Conservation (phyloP, 23 tunicate species). For the Clavelina lepadiformis region DNA sequence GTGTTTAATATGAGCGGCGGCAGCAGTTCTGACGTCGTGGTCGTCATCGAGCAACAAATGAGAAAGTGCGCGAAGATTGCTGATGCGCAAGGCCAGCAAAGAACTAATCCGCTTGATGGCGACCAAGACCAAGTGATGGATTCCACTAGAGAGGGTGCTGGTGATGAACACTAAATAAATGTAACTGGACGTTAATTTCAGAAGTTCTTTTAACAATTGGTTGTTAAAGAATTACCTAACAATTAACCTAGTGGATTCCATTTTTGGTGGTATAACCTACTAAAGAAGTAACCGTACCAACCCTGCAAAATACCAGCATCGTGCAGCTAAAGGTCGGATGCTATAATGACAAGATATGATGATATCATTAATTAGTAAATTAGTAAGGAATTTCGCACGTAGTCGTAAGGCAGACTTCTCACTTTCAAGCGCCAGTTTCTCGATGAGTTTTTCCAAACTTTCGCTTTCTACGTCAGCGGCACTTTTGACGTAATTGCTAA, state of each 20-base stretch:
- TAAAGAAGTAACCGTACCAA: too few relatives aligned
- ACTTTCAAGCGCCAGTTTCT: slow-evolving; percentile 88
- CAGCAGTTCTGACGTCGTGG: slow-evolving; percentile 51
- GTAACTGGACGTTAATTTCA: neutral
- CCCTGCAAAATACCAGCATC: too few relatives aligned
- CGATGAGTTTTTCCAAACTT: slow-evolving; percentile 56
- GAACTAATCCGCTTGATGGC: slow-evolving; percentile 83
- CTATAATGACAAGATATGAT: too few relatives aligned
- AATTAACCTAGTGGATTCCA: too few relatives aligned
- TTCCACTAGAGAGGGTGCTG: slow-evolving; percentile 33
- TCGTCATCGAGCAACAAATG: slow-evolving; percentile 62
- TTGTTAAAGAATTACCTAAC: too few relatives aligned
- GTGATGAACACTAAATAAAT: slow-evolving; percentile 76
- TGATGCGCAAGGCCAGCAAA: slow-evolving; percentile 65
- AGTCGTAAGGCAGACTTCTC: too few relatives aligned
- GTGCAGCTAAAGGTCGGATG: too few relatives aligned
- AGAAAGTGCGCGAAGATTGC: slow-evolving; percentile 77
- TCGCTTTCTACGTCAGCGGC: slow-evolving; percentile 28
- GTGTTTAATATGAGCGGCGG: slow-evolving; percentile 85
- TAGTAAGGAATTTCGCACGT: too few relatives aligned
- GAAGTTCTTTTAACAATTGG: neutral
- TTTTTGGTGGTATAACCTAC: too few relatives aligned
- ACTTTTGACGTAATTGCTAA: slow-evolving; percentile 35
- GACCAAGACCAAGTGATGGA: slow-evolving; percentile 38
- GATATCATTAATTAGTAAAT: too few relatives aligned